phyloP scores from a whole-genome alignment of 1,140 invertebrate species.

The Drosophila simulans region DNA sequence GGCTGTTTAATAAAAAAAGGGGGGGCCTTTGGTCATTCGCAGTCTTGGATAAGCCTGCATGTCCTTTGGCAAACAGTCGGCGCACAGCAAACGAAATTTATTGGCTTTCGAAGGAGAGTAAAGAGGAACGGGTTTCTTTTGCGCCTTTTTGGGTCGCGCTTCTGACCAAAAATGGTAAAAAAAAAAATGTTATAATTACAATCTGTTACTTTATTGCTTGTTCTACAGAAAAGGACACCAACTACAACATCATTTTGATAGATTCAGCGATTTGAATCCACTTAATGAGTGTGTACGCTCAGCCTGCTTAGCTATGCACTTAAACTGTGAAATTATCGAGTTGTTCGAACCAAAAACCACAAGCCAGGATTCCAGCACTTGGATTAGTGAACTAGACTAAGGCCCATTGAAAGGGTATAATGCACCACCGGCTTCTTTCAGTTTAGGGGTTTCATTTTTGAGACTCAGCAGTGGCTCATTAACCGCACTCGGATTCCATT shows the following conservation, averaged over 20 bases:
- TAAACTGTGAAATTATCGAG: neutral
- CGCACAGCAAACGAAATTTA: conserved; percentile 46
- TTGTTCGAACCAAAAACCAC: neutral
- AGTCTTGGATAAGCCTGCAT: conserved; percentile 25
- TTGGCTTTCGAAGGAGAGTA: conserved; percentile 49
- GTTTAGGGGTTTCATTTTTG: neutral
- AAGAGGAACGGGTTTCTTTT: neutral
- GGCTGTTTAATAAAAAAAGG: conserved; percentile 33
- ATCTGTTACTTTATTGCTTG: neutral
- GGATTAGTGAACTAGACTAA: neutral
- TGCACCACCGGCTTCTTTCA: neutral
- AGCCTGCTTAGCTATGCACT: neutral
- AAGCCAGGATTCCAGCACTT: neutral
- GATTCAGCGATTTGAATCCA: too few species aligned
- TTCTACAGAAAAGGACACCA: neutral
- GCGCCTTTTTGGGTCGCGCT: neutral
- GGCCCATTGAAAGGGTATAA: neutral
- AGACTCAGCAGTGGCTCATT: conserved; percentile 29
- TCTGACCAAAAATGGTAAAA: conserved; percentile 11
- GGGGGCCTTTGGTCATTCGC: conserved; percentile 21
- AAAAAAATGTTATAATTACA: neutral
- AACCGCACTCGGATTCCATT: conserved; percentile 26
- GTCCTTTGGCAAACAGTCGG: conserved; percentile 38
- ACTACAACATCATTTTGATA: too few species aligned
- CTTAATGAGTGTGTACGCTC: neutral